Conservation (phyloP, 2,797 vertebrate genomes). For the Todus mexicanus region DNA sequence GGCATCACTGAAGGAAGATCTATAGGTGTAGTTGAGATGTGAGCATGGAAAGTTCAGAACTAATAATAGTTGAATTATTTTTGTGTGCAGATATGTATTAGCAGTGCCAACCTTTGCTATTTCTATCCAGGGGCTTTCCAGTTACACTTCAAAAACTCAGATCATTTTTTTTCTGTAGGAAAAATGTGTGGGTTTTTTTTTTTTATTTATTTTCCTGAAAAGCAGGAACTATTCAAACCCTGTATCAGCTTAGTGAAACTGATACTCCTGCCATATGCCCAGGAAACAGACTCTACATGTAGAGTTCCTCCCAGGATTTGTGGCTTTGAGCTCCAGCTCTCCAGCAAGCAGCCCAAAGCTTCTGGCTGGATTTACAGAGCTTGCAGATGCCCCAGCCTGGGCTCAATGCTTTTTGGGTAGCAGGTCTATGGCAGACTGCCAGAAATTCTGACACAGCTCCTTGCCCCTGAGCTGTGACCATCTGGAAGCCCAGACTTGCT, state of each 20-base stretch:
- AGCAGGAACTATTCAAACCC: background rate
- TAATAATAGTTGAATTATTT: background rate
- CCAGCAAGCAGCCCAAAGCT: background rate
- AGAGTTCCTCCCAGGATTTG: background rate
- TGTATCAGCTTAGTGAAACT: background rate
- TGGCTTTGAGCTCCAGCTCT: background rate
- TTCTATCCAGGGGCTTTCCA: background rate
- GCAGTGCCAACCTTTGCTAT: background rate
- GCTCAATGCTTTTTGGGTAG: background rate
- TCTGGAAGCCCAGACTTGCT: background rate
- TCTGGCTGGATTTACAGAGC: background rate
- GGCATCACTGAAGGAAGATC: background rate
- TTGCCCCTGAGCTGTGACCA: background rate
- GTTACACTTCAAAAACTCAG: background rate
- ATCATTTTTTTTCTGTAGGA: background rate
- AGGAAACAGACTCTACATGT: background rate
- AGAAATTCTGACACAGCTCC: slow-evolving; percentile 6
- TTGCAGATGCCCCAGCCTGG: background rate
- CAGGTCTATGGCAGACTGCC: background rate
- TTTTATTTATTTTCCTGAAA: background rate
- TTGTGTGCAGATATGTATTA: background rate
- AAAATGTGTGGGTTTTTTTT: background rate
- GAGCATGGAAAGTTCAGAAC: background rate
- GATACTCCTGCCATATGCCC: background rate
- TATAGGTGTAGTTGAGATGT: background rate